Base-by-base conservation (phyloP, 2,797 vertebrate genomes). In the Dallia pectoralis region DNA sequence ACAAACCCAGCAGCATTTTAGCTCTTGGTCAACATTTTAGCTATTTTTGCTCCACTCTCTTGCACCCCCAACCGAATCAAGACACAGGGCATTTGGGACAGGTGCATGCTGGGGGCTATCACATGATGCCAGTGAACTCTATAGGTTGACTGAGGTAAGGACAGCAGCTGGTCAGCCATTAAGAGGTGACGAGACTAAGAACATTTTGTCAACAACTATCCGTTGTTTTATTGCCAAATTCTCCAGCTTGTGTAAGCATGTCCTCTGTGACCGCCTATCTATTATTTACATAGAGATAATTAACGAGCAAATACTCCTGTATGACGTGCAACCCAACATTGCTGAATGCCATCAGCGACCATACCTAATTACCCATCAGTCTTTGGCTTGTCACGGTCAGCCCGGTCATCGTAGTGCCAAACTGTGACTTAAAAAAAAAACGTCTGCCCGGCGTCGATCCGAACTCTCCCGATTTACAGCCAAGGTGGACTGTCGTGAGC, bases 401-500 rank as follows among this genome's bases (percentile, higher is more conserved):
- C n/a, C 48, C 7, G 19, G n/a, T 19, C n/a, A 40, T 9, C 9
- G 6, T 40, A 40, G 36, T 40, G 15, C 27, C 32, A n/a, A 53
- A n/a, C 48, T n/a, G 30, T 4, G 18, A 8, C 47, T n/a, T 30
- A 2, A n/a, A 29, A 33, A n/a, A 48, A 33, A 29, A 33, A n/a
- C n/a, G 49, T 49, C 48, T 53, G 68, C 53, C 48, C 30, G 16
- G 6, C 15, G 29, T 27, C 36, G 6, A 1, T 40, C 18, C 11
- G 3, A 19, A 36, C 61, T 16, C 64, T 69, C 44, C 65, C 69
- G n/a, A 25, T 4, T 68, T 40, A 47, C 36, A 33, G 40, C 30
- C 77, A 82, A 82, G 81, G 77, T 82, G 62, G 27, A 65, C 19
- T 63, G 69, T 56, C 33, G 30, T 32, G 64, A 79, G 73, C 70